These are phyloP conservation scores for Oncorhynchus mykiss DNA, from an alignment of 2,113 vertebrate genomes.

Conservation along the genomic window DNA sequence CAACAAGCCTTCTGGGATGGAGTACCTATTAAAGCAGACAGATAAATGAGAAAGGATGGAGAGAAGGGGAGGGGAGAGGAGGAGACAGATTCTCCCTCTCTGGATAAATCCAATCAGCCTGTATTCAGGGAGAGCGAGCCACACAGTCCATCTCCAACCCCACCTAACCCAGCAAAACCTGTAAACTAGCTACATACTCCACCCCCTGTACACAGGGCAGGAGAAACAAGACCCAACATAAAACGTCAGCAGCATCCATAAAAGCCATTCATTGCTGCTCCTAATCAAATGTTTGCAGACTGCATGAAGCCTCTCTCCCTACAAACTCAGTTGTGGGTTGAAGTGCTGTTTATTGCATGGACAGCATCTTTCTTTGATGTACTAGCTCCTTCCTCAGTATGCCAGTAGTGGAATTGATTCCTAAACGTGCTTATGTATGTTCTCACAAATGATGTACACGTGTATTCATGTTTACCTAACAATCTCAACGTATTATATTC, in stretches of 20 bases:
- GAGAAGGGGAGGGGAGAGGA: slow-evolving; percentile 50
- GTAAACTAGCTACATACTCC: slow-evolving; percentile 35
- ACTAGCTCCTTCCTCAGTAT: neutral
- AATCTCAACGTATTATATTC: neutral
- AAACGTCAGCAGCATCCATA: neutral
- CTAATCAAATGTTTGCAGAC: too few species aligned
- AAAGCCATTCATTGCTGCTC: neutral
- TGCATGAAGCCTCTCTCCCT: too few species aligned
- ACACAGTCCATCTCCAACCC: slow-evolving; percentile 24
- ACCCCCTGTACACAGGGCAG: slow-evolving; percentile 17
- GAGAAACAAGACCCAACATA: neutral
- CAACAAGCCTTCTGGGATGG: slow-evolving; percentile 73
- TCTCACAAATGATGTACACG: too few species aligned
- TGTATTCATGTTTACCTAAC: neutral
- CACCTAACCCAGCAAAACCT: slow-evolving; percentile 31
- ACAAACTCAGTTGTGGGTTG: neutral
- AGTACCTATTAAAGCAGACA: slow-evolving; percentile 68
- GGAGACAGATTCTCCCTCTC: neutral
- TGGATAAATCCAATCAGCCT: slow-evolving; percentile 76
- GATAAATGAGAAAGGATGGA: slow-evolving; percentile 69
- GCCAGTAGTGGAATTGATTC: neutral
- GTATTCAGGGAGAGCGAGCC: slow-evolving; percentile 41
- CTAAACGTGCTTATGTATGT: neutral
- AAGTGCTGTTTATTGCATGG: neutral
- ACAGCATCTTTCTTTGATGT: neutral